Percentiles rank a stretch among this genome's conserved stretches.
Conservation (phyloP, 64 coral and sea anemone genomes). For the Dendrophyllia cribrosa region DNA sequence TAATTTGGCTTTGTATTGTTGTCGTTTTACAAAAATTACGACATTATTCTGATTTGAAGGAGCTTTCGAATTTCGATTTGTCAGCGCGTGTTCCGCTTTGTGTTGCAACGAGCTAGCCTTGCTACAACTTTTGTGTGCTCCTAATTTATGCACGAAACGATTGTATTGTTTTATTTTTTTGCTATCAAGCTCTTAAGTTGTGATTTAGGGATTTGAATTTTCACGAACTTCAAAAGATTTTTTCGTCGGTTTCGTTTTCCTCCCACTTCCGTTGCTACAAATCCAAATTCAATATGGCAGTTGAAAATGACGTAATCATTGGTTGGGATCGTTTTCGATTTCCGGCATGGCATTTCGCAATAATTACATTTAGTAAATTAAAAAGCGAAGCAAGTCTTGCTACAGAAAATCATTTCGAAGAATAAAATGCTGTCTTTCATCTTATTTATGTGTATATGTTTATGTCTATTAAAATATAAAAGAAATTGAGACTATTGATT, state of each 20-base stretch:
- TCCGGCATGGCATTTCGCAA: too few species aligned
- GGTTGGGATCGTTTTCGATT: not conserved
- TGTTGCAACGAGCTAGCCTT: constrained; percentile 2
- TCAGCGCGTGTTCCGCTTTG: constrained; percentile 21
- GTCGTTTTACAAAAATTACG: not conserved
- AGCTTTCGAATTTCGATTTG: not conserved
- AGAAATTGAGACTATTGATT: too few species aligned
- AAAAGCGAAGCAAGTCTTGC: too few species aligned
- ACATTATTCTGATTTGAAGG: not conserved
- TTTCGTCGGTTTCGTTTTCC: not conserved
- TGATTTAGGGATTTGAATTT: not conserved
- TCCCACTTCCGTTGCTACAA: constrained; percentile 32
- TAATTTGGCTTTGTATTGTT: not conserved
- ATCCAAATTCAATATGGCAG: not conserved
- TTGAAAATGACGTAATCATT: constrained; percentile 30
- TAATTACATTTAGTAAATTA: too few species aligned
- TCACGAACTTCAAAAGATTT: not conserved
- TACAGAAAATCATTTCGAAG: too few species aligned
- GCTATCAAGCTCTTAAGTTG: not conserved
- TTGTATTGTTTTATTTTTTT: not conserved
- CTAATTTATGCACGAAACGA: not conserved
- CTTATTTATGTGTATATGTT: too few species aligned
- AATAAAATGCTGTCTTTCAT: too few species aligned
- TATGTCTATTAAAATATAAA: too few species aligned
- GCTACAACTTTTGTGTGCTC: not conserved